Percentiles rank a stretch among this genome's conserved stretches.
Evolutionary conservation across 2,888 invertebrate genomes (phyloP).

Genomic region (Clunio marinus): DNA sequence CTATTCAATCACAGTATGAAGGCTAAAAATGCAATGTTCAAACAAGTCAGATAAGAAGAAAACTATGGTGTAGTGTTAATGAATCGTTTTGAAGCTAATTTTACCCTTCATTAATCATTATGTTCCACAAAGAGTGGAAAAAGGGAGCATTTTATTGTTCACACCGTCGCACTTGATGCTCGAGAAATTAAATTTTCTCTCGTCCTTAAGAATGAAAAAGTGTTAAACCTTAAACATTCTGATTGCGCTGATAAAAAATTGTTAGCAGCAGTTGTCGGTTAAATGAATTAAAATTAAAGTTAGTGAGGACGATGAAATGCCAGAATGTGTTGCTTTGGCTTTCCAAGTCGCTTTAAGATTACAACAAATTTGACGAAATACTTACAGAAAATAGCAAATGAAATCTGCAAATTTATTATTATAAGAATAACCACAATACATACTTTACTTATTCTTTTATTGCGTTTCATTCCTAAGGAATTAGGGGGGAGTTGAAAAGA

Average conservation of each 20-base stretch:
- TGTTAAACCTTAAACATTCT: not conserved
- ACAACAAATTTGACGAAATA: too few species aligned
- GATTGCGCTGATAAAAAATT: not conserved
- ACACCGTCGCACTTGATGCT: slow-evolving; percentile 32
- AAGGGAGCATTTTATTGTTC: slow-evolving; percentile 5
- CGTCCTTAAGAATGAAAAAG: not conserved
- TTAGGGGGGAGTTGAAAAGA: not conserved
- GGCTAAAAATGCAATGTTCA: not conserved
- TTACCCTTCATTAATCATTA: slow-evolving; percentile 36
- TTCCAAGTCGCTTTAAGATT: not conserved
- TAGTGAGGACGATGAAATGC: not conserved
- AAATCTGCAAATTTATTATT: slow-evolving; percentile 32
- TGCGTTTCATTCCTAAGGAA: not conserved
- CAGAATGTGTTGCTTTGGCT: slow-evolving; percentile 1
- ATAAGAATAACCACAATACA: slow-evolving; percentile 11
- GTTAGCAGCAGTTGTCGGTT: slow-evolving; percentile 32
- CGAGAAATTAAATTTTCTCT: slow-evolving; percentile 16
- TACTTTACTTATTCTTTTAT: not conserved
- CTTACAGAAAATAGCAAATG: slow-evolving; percentile 14
- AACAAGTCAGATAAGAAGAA: not conserved
- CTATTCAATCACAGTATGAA: not conserved
- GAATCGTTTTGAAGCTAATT: slow-evolving; percentile 38
- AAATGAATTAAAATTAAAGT: slow-evolving; percentile 30
- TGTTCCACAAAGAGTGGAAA: slow-evolving; percentile 12
- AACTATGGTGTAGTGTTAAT: slow-evolving; percentile 29